Base-by-base conservation (phyloP, 2,888 invertebrate genomes). In the Eurois occulta region DNA sequence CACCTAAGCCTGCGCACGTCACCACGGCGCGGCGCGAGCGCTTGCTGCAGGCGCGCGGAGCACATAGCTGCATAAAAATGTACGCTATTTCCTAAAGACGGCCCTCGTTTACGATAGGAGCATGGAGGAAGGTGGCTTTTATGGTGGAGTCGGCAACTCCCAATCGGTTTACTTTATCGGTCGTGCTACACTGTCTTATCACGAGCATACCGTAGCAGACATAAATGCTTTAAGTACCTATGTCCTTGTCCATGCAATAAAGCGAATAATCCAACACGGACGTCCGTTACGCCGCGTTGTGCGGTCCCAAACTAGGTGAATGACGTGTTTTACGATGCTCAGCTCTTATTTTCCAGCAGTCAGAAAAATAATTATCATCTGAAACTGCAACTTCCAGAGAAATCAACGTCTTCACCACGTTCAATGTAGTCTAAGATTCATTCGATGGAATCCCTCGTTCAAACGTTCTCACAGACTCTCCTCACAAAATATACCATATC, bases 11-110 rank as follows among this genome's bases (percentile, higher is more conserved):
- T 58, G 35, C 24, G 48, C 79, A 64, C 43, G 67, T 55, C 41
- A 46, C 24, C 5, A 71, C 58, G 48, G 60, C 66, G 73, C 58
- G 48, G 60, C 66, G 72, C 67, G 55, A 43, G 66, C 46, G 65
- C 66, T 13, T n/a, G 78, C 38, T 21, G 38, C 10, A 55, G 66
- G 58, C 79, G 52, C 65, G 43, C 43, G 38, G 41, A 5, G 48
- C 62, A 48, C 83, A 83, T 83, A 75, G 73, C 73, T 77, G 65
- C 78, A 84, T 78, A 72, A 78, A 83, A 86, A 86, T 86, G 84
- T 52, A 18, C 60, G 74, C 69, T 72, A 81, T 84, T 76, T 78
- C 78, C 76, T 75, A 86, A 86, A 85, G 86, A 85, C 52, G 70
- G 8, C 41, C 73, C 60, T 71, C 71, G 60, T 67, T 68, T 73